A percentile compares a stretch with the other conserved stretches of the same genome.
Evolutionary conservation across 2,888 invertebrate species (phyloP).

Genomic region (Acanthococcus lagerstroemiae): DNA sequence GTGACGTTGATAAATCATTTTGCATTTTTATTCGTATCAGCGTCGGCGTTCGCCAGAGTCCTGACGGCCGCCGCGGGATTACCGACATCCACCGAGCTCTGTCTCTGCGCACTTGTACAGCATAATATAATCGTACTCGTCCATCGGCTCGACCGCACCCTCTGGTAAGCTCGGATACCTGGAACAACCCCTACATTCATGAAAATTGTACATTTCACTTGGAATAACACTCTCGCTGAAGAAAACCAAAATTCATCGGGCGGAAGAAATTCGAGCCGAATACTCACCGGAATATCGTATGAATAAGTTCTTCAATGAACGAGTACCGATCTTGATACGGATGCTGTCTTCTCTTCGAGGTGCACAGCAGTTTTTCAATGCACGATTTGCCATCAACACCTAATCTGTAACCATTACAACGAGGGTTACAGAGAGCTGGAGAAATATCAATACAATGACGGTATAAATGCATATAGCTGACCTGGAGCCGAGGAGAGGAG

Average conservation of each 20-base stretch:
- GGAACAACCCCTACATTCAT: too few species aligned
- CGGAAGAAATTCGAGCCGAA: not conserved
- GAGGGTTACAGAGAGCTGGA: not conserved
- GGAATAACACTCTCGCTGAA: too few species aligned
- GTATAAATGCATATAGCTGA: too few species aligned
- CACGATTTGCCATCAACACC: conserved; percentile 14
- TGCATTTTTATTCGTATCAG: too few species aligned
- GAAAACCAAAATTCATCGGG: not conserved
- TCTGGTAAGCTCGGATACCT: conserved; percentile 3
- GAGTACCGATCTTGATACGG: not conserved
- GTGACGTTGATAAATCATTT: too few species aligned
- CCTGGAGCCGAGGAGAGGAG: too few species aligned
- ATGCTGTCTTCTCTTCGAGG: not conserved
- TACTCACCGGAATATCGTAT: conserved; percentile 10
- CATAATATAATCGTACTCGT: conserved; percentile 17
- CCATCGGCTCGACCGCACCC: conserved; percentile 5
- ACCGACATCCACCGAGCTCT: not conserved
- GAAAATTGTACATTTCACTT: too few species aligned
- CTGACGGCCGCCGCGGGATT: not conserved
- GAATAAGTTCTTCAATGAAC: conserved; percentile 18
- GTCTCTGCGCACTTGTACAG: not conserved
- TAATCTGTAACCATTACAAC: conserved; percentile 5
- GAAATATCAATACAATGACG: too few species aligned
- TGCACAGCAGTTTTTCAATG: conserved; percentile 6
- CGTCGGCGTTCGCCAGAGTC: too few species aligned